Conservation (phyloP, 30 jellyfish, hydroid and myxozoan genomes). For the Turritopsis dohrnii region DNA sequence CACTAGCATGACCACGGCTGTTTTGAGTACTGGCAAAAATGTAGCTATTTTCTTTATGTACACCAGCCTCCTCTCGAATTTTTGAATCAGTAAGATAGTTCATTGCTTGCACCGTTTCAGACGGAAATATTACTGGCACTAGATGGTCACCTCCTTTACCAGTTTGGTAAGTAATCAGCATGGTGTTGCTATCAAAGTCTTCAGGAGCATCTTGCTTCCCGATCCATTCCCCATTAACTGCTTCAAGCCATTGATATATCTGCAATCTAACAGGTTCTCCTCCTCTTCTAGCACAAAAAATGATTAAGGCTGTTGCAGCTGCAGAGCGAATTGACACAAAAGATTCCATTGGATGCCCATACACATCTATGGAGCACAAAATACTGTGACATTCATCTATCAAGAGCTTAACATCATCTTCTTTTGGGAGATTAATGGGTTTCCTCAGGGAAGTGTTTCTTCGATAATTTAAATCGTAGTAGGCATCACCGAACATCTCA, state of each 20-base stretch:
- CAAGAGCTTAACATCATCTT: slow-evolving; percentile 17
- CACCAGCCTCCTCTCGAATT: neutral
- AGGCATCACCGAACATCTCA: slow-evolving; percentile 33
- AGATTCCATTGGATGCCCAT: neutral
- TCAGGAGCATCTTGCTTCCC: slow-evolving; percentile 21
- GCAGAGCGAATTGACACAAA: slow-evolving; percentile 11
- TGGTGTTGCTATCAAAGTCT: slow-evolving; percentile 6
- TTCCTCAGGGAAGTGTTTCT: neutral
- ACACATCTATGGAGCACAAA: neutral
- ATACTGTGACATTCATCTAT: slow-evolving; percentile 1
- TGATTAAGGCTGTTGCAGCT: slow-evolving; percentile 12
- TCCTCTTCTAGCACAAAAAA: slow-evolving; percentile 31
- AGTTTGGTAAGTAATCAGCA: slow-evolving; percentile 27
- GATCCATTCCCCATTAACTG: slow-evolving; percentile 29
- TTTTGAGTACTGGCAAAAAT: too few species aligned
- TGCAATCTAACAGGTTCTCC: slow-evolving; percentile 33
- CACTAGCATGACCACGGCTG: too few species aligned
- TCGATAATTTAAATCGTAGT: too few species aligned
- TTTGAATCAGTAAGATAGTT: neutral
- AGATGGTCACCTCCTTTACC: slow-evolving; percentile 40
- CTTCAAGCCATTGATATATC: slow-evolving; percentile 35
- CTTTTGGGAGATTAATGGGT: slow-evolving; percentile 21
- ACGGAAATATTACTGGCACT: slow-evolving; percentile 26
- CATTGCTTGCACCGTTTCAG: slow-evolving; percentile 32
- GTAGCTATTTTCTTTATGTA: too few species aligned